Evolutionary conservation across 1,140 invertebrate species (phyloP).

Genomic region (Aphelenchoides besseyi): DNA sequence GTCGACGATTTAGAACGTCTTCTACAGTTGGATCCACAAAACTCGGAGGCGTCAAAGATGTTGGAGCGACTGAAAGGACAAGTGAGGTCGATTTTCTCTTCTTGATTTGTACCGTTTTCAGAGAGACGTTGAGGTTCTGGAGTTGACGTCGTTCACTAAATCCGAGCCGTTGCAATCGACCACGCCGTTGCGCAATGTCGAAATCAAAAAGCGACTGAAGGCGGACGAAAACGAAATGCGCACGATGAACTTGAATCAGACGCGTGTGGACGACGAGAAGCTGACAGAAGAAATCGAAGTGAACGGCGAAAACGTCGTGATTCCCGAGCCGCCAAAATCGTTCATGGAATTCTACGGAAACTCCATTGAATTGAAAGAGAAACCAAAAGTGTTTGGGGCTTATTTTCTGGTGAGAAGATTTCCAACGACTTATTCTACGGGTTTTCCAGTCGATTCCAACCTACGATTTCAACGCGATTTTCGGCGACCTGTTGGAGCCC

Average conservation of each 20-base stretch:
- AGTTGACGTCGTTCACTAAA: constrained; percentile 3
- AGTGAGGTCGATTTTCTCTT: constrained; percentile 4
- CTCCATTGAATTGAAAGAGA: neutral
- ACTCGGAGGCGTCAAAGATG: constrained; percentile 7
- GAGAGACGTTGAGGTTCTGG: neutral
- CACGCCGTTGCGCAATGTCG: neutral
- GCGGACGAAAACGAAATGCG: neutral
- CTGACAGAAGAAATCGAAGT: constrained; percentile 11
- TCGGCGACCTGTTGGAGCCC: neutral
- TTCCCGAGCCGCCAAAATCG: neutral
- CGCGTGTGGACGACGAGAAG: neutral
- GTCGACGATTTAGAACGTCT: neutral
- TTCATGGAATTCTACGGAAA: neutral
- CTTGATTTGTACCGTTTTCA: constrained; percentile 9
- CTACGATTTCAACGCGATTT: constrained; percentile 14
- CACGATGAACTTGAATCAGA: constrained; percentile 18
- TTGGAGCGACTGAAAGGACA: constrained; percentile 2
- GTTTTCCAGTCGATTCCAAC: constrained; percentile 9
- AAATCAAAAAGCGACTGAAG: neutral
- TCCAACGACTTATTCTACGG: neutral
- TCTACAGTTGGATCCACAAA: neutral
- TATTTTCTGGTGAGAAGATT: constrained; percentile 8
- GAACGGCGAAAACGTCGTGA: constrained; percentile 2
- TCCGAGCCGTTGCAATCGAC: constrained; percentile 11
- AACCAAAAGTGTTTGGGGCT: neutral